These are phyloP conservation scores for Mus minutoides DNA, from an alignment of 2,797 vertebrate species.

Conservation along the genomic window DNA sequence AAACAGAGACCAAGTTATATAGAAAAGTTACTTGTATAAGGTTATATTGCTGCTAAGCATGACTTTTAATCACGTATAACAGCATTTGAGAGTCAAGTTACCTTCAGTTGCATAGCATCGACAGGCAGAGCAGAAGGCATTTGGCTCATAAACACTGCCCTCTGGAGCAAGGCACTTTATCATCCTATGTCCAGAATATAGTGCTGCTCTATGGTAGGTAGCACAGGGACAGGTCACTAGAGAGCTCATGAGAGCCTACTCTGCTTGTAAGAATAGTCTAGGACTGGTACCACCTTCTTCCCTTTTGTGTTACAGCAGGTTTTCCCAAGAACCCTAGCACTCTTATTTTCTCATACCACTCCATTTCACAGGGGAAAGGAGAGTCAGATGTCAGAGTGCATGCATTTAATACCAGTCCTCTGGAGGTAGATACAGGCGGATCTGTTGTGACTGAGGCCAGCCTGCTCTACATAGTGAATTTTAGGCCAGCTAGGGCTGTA, in stretches of 20 bases:
- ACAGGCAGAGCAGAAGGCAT: not conserved
- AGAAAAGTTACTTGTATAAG: constrained; percentile 39
- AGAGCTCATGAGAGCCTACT: not conserved
- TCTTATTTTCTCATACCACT: not conserved
- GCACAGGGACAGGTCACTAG: not conserved
- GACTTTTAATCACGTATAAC: not conserved
- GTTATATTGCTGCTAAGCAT: not conserved
- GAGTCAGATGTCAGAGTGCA: not conserved
- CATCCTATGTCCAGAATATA: not conserved
- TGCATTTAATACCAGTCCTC: not conserved
- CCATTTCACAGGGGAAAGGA: not conserved
- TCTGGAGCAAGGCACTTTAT: not conserved
- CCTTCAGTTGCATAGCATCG: not conserved
- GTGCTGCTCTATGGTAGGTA: not conserved
- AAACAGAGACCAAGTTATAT: constrained; percentile 24
- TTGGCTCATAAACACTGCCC: not conserved
- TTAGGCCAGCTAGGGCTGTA: not conserved
- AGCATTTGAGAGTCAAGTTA: not conserved
- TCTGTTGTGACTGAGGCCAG: not conserved
- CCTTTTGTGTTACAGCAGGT: not conserved
- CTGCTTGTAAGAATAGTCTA: not conserved
- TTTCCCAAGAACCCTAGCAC: not conserved
- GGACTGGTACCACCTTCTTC: not conserved
- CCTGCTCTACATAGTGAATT: not conserved
- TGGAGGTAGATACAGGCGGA: not conserved